Evolutionary conservation across 2,113 vertebrate species (phyloP), one percentile per base, ranked within the genome.

Genomic region (Mungos mungo): DNA sequence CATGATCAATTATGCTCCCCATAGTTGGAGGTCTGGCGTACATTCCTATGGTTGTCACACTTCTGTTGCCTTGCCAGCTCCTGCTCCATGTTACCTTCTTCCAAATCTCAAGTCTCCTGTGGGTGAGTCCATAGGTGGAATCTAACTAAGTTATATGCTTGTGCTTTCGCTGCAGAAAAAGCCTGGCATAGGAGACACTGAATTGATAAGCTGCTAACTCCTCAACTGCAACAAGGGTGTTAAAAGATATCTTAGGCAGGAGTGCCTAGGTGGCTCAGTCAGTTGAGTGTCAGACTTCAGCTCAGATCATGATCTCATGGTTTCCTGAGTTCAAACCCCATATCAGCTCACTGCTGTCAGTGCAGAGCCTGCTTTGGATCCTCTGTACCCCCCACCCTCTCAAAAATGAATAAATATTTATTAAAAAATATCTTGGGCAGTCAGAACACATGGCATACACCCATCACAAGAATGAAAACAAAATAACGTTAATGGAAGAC

Each of bases 111-210:
- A 60, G 54, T 54, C 29, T 41, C 66, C 41, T 7, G 27, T 92
- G 54, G 23, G 23, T 41, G 21, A 85, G 35, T 85, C 23, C 47
- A 23, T 65, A 76, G 10, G 41, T 87, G 16, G 19, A 95, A 81
- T 63, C 47, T 74, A 83, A 50, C 47, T 33, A 88, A 74, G 33
- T 93, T 74, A 87, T 29, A 65, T 47, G 11, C 50, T 68, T 47
- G 23, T 81, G 72, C 38, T 92, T 45, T 96, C 50, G 7, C 23
- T 93, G 23, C 66, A 54, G 47, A 97, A 97, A 54, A 84, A 72
- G 54, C 29, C 33, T 76, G 66, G 19, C 38, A n/a, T n/a, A 23
- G 7, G 23, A 85, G n/a, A 0, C 50, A 38, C 9, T 60, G 38
- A 81, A 76, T 86, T 86, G 15, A 21, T 60, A 81, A 96, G 14